Evolutionary conservation across 2,888 invertebrate species (phyloP).

Genomic region (Nomada flava): DNA sequence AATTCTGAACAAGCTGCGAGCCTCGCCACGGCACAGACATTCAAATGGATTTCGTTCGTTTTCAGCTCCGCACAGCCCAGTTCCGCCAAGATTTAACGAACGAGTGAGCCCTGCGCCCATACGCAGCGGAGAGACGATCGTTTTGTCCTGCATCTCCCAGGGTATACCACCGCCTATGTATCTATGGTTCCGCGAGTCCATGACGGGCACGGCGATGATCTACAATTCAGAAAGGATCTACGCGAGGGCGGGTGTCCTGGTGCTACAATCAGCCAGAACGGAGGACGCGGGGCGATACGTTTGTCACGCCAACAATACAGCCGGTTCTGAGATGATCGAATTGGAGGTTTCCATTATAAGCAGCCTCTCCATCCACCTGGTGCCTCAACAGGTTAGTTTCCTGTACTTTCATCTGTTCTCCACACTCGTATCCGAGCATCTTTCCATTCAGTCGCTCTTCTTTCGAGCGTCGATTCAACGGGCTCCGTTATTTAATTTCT

Average conservation of each 20-base stretch:
- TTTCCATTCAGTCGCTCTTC: not conserved
- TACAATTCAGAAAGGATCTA: constrained; percentile 82
- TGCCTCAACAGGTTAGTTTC: constrained; percentile 75
- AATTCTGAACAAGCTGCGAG: too few species aligned
- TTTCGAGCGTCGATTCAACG: not conserved
- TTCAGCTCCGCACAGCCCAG: constrained; percentile 81
- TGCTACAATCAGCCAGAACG: constrained; percentile 84
- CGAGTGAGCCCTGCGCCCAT: constrained; percentile 82
- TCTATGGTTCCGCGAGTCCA: constrained; percentile 82
- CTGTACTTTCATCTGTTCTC: constrained; percentile 13
- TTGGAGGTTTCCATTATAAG: constrained; percentile 83
- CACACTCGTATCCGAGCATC: constrained; percentile 5
- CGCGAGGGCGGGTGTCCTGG: constrained; percentile 82
- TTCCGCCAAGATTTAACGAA: constrained; percentile 83
- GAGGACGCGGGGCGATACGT: constrained; percentile 95
- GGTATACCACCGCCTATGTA: constrained; percentile 84
- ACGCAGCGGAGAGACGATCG: constrained; percentile 83
- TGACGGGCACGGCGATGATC: constrained; percentile 80
- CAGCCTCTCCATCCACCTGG: constrained; percentile 81
- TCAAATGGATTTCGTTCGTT: constrained; percentile 28
- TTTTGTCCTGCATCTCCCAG: constrained; percentile 85
- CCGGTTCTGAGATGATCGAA: constrained; percentile 87
- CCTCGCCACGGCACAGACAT: not conserved
- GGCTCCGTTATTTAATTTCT: not conserved
- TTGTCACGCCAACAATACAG: constrained; percentile 96